These are phyloP conservation scores for Anseranas semipalmata DNA, from an alignment of 2,113 vertebrate genomes.

Conservation along the genomic window DNA sequence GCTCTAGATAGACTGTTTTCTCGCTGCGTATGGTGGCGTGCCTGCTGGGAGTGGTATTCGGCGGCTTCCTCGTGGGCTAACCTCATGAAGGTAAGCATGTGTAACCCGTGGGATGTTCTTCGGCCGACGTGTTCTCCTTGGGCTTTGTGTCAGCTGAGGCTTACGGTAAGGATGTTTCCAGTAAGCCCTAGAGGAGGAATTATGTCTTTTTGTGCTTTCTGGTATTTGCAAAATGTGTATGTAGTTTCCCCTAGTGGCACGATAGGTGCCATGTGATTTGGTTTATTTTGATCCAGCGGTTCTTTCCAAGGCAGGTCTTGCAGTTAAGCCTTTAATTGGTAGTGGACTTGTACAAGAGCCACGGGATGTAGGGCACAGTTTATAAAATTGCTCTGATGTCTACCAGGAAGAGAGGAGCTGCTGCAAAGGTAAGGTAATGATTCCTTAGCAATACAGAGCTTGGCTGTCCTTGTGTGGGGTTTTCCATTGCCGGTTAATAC, in stretches of 20 bases:
- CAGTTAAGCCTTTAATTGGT: slow-evolving; percentile 33
- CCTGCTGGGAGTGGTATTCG: neutral
- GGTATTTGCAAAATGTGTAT: neutral
- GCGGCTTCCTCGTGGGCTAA: neutral
- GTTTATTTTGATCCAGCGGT: slow-evolving; percentile 32
- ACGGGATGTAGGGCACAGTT: neutral
- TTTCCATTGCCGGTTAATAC: neutral
- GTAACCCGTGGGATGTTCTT: neutral
- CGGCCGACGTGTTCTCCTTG: neutral
- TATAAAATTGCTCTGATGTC: neutral
- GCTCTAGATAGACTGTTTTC: neutral
- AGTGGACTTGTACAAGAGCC: neutral
- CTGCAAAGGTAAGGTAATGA: slow-evolving; percentile 12
- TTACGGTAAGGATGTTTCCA: neutral
- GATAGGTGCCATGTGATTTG: slow-evolving; percentile 1
- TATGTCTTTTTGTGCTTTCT: neutral
- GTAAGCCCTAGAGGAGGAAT: neutral
- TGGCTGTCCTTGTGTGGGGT: neutral
- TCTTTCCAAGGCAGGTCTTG: slow-evolving; percentile 4
- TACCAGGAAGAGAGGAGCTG: neutral
- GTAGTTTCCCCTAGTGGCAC: neutral
- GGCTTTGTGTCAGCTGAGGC: neutral
- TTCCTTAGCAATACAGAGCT: neutral
- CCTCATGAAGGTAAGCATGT: neutral
- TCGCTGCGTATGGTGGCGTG: fast-evolving